Evolutionary conservation across 2,888 invertebrate genomes (phyloP).

Genomic region (Melanchra persicariae): DNA sequence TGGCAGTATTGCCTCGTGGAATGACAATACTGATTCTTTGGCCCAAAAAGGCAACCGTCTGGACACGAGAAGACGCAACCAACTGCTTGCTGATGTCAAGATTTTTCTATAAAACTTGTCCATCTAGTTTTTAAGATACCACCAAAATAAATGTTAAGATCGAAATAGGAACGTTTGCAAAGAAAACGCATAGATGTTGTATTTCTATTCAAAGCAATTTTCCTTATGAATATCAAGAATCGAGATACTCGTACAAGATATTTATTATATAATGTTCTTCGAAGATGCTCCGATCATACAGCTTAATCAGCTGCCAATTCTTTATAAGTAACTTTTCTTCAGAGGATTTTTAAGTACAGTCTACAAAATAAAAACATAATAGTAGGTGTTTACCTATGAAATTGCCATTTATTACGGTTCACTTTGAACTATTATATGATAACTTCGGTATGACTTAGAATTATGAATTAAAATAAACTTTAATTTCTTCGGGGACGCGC

Average conservation of each 20-base stretch:
- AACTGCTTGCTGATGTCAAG: too few relatives aligned
- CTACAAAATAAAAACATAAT: neutral
- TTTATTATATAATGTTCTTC: slow-evolving; percentile 2
- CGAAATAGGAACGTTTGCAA: neutral
- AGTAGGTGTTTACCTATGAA: neutral
- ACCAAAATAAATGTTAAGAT: too few relatives aligned
- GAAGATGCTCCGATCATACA: neutral
- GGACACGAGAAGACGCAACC: too few relatives aligned
- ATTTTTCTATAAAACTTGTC: too few relatives aligned
- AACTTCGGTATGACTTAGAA: neutral
- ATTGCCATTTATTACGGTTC: neutral
- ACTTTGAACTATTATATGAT: neutral
- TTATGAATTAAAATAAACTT: neutral
- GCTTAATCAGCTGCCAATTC: neutral
- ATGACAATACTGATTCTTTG: too few relatives aligned
- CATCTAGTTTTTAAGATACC: too few relatives aligned
- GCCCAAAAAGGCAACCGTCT: too few relatives aligned
- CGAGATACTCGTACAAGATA: slow-evolving; percentile 1
- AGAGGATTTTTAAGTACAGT: neutral
- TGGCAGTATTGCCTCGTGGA: too few relatives aligned
- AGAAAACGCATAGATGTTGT: neutral
- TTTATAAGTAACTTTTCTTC: slow-evolving; percentile 5
- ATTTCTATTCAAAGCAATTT: neutral
- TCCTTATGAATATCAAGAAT: neutral
- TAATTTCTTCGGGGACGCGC: too few relatives aligned